Conservation (phyloP, 2,888 invertebrate species). For the Noctua fimbriata region DNA sequence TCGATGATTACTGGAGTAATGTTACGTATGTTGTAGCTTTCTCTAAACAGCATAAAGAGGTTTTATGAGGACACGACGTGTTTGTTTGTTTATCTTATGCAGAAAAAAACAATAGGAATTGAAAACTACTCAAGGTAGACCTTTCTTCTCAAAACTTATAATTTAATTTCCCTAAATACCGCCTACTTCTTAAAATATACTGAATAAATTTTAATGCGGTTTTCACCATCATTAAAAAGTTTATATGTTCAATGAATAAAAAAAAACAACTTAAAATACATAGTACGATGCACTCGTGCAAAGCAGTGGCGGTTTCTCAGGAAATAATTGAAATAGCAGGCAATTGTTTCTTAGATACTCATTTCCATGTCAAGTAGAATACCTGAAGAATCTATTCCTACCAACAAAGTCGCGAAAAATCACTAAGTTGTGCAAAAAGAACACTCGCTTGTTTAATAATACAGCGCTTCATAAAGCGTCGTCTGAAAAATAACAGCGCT, state of each 20-base stretch:
- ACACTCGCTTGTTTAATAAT: slow-evolving; percentile 25
- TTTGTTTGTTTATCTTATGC: too few relatives aligned
- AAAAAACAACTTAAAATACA: background rate
- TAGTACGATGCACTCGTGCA: background rate
- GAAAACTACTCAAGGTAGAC: too few relatives aligned
- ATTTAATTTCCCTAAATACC: too few relatives aligned
- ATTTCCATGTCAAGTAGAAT: background rate
- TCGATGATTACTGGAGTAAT: too few relatives aligned
- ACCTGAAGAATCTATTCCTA: background rate
- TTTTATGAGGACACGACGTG: too few relatives aligned
- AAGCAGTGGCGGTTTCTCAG: background rate
- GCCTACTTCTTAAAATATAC: background rate
- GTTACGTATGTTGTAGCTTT: too few relatives aligned
- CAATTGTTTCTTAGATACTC: background rate
- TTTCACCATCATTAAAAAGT: background rate
- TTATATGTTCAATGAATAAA: too few relatives aligned
- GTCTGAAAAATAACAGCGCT: slow-evolving; percentile 39
- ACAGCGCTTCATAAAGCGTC: slow-evolving; percentile 35
- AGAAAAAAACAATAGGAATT: too few relatives aligned
- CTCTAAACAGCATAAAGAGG: too few relatives aligned
- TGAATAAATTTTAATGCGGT: background rate
- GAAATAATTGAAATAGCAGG: background rate
- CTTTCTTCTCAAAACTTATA: too few relatives aligned
- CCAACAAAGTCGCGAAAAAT: slow-evolving; percentile 7
- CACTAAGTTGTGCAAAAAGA: slow-evolving; percentile 6